Conservation (phyloP, 1,140 invertebrate genomes). For the Rhagoletis pomonella region DNA sequence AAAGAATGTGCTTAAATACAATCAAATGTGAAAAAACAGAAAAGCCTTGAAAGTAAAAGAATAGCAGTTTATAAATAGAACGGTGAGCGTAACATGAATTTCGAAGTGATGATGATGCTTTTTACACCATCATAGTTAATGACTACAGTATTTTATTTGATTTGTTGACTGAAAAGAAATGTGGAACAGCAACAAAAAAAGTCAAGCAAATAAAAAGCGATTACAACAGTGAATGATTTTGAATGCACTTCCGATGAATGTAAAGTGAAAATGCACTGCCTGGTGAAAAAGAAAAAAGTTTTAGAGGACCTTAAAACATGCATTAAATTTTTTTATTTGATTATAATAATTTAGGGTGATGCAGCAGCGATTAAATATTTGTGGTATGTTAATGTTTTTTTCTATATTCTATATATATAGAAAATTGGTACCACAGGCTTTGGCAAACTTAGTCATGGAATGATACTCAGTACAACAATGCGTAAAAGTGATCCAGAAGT, state of each 20-base stretch:
- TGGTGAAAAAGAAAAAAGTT: not conserved
- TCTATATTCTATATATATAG: no score
- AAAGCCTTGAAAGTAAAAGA: not conserved
- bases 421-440: no score
- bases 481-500: no score
- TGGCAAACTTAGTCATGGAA: no score
- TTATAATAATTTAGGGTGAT: no score
- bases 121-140: not conserved
- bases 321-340: not conserved
- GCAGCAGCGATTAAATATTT: no score
- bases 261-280: not conserved
- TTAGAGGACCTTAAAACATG: not conserved
- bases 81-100: not conserved
- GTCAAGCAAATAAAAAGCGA: not conserved
- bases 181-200: not conserved
- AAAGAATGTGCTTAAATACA: constrained; percentile 21
- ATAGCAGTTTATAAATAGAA: not conserved
- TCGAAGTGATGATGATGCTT: not conserved
- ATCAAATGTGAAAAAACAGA: not conserved
- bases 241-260: not conserved
- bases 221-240: no score
- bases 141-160: not conserved
- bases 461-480: no score
- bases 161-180: not conserved
- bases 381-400: no score